phyloP scores from a whole-genome alignment of 1,140 invertebrate species.

The Wasmannia auropunctata region DNA sequence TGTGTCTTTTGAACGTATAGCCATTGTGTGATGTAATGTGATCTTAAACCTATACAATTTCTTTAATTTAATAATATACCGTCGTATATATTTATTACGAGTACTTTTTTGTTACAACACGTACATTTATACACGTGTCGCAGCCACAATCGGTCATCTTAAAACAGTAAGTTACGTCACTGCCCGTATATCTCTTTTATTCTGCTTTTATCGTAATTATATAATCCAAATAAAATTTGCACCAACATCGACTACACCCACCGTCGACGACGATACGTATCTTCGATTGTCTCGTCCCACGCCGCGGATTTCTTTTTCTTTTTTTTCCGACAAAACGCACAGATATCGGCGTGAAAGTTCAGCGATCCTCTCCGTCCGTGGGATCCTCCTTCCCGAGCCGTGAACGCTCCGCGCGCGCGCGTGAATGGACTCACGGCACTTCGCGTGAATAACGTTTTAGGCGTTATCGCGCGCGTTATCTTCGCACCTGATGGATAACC shows the following conservation, averaged over 20 bases:
- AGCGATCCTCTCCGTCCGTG: conserved; percentile 10
- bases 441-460: conserved; percentile 24
- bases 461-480: conserved; percentile 52
- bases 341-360: conserved; percentile 27
- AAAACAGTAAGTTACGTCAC: background rate
- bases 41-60: background rate
- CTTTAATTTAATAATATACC: background rate
- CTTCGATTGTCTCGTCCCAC: conserved; percentile 25
- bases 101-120: background rate
- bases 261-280: background rate
- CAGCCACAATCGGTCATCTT: background rate
- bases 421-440: conserved; percentile 27
- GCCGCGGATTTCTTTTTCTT: background rate
- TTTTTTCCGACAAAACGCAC: background rate
- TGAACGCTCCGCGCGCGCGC: background rate
- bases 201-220: background rate
- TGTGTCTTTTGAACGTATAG: too few relatives aligned
- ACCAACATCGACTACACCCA: background rate
- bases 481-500: conserved; percentile 52
- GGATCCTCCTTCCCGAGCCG: background rate
- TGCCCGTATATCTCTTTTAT: background rate
- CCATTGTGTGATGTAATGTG: background rate
- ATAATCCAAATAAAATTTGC: conserved; percentile 8
- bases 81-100: background rate
- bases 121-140: background rate